phyloP scores from a whole-genome alignment of 2,797 vertebrate genomes.

The Acanthornis magna region DNA sequence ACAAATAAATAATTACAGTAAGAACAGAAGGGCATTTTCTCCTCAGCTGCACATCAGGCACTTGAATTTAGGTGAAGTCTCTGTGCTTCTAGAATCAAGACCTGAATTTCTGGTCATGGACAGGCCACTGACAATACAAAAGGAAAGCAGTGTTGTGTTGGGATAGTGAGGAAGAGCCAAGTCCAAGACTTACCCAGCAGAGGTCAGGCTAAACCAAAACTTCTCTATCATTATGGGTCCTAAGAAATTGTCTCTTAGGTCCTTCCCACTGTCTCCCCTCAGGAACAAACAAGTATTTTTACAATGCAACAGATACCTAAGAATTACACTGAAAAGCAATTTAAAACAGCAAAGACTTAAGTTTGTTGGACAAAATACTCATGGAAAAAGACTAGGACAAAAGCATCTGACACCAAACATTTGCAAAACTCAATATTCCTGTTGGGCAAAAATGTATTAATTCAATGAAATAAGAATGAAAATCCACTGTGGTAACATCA shows the following conservation, averaged over 20 bases:
- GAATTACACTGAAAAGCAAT: not conserved
- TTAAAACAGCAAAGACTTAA: not conserved
- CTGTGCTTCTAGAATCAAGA: not conserved
- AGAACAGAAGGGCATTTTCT: not conserved
- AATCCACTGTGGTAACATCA: not conserved
- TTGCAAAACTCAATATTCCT: not conserved
- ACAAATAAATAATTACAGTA: not conserved
- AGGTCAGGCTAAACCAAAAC: conserved; percentile 48
- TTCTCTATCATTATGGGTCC: not conserved
- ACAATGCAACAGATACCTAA: not conserved
- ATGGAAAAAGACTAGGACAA: not conserved
- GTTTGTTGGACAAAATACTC: not conserved
- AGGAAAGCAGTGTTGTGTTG: not conserved
- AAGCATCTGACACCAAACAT: not conserved
- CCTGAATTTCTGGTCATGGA: not conserved
- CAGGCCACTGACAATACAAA: not conserved
- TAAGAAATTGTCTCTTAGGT: not conserved
- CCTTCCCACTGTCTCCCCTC: not conserved
- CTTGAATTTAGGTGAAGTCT: not conserved
- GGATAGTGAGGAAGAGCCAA: not conserved
- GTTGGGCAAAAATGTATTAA: not conserved
- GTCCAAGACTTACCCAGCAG: conserved; percentile 20
- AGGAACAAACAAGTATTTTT: not conserved
- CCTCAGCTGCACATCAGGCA: not conserved
- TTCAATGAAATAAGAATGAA: not conserved